These are phyloP conservation scores for Luffia ferchaultella DNA, from an alignment of 2,888 invertebrate genomes.

Conservation along the genomic window DNA sequence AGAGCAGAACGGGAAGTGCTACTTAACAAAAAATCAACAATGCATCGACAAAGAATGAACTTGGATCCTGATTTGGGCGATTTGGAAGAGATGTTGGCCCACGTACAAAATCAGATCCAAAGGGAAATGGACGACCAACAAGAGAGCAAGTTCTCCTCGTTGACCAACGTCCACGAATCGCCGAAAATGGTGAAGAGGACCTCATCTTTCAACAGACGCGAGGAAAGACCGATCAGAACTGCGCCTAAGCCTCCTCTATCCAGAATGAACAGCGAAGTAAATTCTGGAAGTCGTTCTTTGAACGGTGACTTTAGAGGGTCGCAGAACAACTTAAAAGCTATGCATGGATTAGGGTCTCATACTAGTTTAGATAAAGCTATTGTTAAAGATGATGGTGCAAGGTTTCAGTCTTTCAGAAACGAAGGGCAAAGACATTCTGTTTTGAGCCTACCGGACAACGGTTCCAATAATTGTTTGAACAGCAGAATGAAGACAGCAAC, in stretches of 20 bases:
- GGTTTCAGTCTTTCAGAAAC: conserved; percentile 47
- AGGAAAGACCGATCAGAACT: conserved; percentile 28
- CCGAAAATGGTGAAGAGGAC: conserved; percentile 40
- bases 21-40: too few species aligned
- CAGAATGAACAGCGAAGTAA: conserved; percentile 25
- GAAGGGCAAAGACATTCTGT: conserved; percentile 44
- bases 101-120: conserved; percentile 53
- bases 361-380: conserved; percentile 28
- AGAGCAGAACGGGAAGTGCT: too few species aligned
- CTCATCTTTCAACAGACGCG: conserved; percentile 32
- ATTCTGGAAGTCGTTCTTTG: conserved; percentile 23
- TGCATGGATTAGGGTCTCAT: conserved; percentile 27
- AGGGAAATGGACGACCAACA: conserved; percentile 51
- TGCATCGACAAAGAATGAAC: conserved; percentile 46
- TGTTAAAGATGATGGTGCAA: conserved; percentile 31
- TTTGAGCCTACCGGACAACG: conserved; percentile 41
- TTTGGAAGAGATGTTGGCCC: conserved; percentile 56
- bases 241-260: conserved; percentile 29
- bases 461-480: conserved; percentile 31
- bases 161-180: conserved; percentile 44
- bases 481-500: conserved; percentile 39
- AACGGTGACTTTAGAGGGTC: neutral
- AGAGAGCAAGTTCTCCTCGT: conserved; percentile 41
- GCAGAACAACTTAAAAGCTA: neutral
- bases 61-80: conserved; percentile 54